These are phyloP conservation scores for Diadegma fenestrale DNA, from an alignment of 2,888 invertebrate genomes.

Conservation along the genomic window DNA sequence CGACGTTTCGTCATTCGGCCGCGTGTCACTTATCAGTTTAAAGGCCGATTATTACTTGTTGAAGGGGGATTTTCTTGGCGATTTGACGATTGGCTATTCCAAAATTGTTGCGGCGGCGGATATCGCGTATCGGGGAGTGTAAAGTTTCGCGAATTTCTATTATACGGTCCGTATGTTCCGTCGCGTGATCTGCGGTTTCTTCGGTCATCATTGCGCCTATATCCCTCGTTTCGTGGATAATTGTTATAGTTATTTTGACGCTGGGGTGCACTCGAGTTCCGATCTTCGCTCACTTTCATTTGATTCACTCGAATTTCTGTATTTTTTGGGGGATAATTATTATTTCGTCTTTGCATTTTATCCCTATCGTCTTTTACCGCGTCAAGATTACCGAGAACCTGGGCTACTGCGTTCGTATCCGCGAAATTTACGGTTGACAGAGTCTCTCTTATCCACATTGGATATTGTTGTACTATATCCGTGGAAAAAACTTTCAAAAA, in stretches of 20 bases:
- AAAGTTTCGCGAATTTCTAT: not conserved
- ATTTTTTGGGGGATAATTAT: not conserved
- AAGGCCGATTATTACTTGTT: not conserved
- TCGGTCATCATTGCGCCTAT: no score
- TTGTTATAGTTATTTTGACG: not conserved
- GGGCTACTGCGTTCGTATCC: slow-evolving; percentile 21
- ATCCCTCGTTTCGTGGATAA: not conserved
- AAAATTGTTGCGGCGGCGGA: not conserved
- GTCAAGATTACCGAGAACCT: slow-evolving; percentile 23
- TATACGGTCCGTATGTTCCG: not conserved
- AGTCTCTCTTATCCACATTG: not conserved
- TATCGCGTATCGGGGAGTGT: not conserved
- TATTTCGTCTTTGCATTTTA: not conserved
- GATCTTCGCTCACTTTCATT: not conserved
- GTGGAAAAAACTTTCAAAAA: no score
- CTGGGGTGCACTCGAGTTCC: not conserved
- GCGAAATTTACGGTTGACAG: slow-evolving; percentile 36
- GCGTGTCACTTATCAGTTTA: not conserved
- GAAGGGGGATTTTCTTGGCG: not conserved
- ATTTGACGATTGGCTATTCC: not conserved
- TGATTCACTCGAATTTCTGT: not conserved
- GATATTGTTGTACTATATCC: slow-evolving; percentile 44
- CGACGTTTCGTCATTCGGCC: not conserved
- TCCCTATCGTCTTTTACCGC: slow-evolving; percentile 7
- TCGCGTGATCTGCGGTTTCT: not conserved